Evolutionary conservation across 2,113 vertebrate species (phyloP).

Genomic region (Camelus bactrianus): DNA sequence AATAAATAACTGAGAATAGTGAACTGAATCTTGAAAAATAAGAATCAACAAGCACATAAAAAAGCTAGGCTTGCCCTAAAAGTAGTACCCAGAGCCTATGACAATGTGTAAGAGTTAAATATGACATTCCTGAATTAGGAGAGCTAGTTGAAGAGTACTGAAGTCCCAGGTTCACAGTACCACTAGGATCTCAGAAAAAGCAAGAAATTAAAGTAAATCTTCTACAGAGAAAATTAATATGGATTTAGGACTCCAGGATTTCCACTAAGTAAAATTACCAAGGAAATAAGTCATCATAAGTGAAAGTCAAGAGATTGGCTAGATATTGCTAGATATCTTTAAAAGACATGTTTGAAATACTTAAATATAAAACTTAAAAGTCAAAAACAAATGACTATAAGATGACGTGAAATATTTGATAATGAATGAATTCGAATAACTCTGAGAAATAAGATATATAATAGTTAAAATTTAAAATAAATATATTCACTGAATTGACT

Average conservation of each 20-base stretch:
- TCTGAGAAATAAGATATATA: not conserved
- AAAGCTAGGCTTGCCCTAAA: not conserved
- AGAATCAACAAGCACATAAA: not conserved
- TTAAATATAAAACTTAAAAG: not conserved
- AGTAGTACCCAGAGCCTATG: not conserved
- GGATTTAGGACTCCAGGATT: not conserved
- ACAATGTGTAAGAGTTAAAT: not conserved
- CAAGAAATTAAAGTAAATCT: not conserved
- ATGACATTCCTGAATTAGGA: not conserved
- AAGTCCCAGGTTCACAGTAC: not conserved
- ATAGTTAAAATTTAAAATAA: not conserved
- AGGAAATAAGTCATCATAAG: not conserved
- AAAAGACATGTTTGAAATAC: not conserved
- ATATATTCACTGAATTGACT: not conserved
- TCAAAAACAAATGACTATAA: not conserved
- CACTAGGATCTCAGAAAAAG: not conserved
- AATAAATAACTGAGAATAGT: not conserved
- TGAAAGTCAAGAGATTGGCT: not conserved
- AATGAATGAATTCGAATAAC: not conserved
- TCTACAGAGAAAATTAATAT: not conserved
- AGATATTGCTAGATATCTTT: not conserved
- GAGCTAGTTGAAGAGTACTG: not conserved
- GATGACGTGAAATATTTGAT: not conserved
- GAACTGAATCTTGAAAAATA: constrained; percentile 22
- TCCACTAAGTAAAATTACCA: not conserved